These are phyloP conservation scores for Luperina nickerlii DNA, from an alignment of 2,888 invertebrate genomes.

Conservation along the genomic window DNA sequence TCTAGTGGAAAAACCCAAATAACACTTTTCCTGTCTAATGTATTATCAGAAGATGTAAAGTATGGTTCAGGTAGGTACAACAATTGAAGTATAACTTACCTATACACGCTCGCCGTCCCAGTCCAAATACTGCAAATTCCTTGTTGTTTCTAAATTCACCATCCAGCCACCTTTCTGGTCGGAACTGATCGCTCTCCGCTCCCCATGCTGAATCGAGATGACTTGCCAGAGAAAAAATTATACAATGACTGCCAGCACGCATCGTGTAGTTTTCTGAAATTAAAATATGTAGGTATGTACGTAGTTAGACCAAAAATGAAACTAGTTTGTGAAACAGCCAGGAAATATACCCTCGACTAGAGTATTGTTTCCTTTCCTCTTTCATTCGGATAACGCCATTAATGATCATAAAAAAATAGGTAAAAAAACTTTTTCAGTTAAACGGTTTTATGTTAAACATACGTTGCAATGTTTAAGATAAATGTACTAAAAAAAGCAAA, in stretches of 20 bases:
- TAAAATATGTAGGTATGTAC: background rate
- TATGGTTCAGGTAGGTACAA: background rate
- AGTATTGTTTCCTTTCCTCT: too few species aligned
- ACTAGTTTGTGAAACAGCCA: too few species aligned
- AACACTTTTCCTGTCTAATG: background rate
- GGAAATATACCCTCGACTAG: too few species aligned
- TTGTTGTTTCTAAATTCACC: conserved; percentile 11
- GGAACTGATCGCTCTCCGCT: conserved; percentile 39
- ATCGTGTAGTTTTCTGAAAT: conserved; percentile 53
- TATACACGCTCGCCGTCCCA: conserved; percentile 39
- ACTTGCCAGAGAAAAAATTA: conserved; percentile 19
- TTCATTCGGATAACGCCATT: too few species aligned
- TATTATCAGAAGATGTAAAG: background rate
- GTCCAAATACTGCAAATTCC: conserved; percentile 43
- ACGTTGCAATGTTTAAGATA: too few species aligned
- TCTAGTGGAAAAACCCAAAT: too few species aligned
- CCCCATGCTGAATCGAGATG: conserved; percentile 51
- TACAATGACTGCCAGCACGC: background rate
- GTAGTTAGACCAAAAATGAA: too few species aligned
- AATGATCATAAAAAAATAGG: too few species aligned
- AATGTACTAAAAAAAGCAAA: too few species aligned
- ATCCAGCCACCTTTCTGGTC: conserved; percentile 46
- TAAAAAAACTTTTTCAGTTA: too few species aligned
- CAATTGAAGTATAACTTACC: conserved; percentile 12
- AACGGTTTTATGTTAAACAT: too few species aligned